Evolutionary conservation across 2,113 vertebrate genomes (phyloP).

Genomic region (Tympanuchus pallidicinctus): DNA sequence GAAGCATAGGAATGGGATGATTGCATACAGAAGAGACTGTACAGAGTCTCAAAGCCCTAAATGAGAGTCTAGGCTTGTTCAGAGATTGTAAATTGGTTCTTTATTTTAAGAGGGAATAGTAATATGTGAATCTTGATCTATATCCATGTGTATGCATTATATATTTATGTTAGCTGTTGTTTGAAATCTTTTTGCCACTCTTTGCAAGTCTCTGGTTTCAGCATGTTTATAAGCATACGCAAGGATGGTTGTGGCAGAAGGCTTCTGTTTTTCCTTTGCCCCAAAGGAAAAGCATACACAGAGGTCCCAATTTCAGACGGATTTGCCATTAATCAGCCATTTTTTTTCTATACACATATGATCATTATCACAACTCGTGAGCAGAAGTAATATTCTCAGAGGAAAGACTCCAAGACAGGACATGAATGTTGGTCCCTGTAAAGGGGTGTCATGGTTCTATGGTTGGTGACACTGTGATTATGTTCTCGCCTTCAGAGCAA

Average conservation of each 20-base stretch:
- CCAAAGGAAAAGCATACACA: not conserved
- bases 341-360: not conserved
- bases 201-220: not conserved
- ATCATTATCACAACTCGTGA: not conserved
- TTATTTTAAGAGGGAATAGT: not conserved
- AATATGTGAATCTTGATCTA: not conserved
- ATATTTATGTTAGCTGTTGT: not conserved
- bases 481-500: accelerated
- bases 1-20: not conserved
- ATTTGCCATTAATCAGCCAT: not conserved
- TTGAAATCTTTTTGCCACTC: not conserved
- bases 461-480: not conserved
- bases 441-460: not conserved
- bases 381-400: not conserved
- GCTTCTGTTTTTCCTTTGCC: not conserved
- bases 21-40: not conserved
- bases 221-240: not conserved
- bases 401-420: not conserved
- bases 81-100: not conserved
- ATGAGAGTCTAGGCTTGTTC: not conserved
- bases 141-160: too few relatives aligned
- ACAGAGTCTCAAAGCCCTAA: not conserved
- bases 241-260: not conserved
- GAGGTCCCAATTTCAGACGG: not conserved
- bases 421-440: not conserved